A percentile compares a stretch with the other conserved stretches of the same genome.
Evolutionary conservation across 2,113 vertebrate species (phyloP).

Genomic region (Pyrgilauda ruficollis): DNA sequence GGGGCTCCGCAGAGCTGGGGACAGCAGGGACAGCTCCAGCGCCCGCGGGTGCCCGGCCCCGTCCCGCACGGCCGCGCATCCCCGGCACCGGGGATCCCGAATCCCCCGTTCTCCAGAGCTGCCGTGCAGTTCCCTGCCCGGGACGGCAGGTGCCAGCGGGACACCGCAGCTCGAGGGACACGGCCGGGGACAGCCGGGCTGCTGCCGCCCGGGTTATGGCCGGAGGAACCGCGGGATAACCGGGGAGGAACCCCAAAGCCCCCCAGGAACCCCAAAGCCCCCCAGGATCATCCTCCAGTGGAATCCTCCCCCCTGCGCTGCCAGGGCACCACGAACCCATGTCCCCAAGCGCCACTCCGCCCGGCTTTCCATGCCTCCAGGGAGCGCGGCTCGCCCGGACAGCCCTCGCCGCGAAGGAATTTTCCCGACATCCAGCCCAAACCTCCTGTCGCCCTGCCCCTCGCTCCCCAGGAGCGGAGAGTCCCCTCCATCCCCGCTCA

Average conservation of each 20-base stretch:
- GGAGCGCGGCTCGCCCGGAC: not conserved
- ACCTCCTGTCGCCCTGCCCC: too few relatives aligned
- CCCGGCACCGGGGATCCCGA: too few relatives aligned
- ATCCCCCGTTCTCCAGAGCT: fast-evolving
- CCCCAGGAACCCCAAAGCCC: not conserved
- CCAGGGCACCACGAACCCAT: fast-evolving
- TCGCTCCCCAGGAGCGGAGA: too few relatives aligned
- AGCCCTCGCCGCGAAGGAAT: not conserved
- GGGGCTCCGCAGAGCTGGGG: too few relatives aligned
- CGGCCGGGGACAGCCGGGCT: not conserved
- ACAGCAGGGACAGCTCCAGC: too few relatives aligned
- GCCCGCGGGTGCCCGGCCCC: too few relatives aligned
- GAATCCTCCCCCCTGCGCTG: fast-evolving
- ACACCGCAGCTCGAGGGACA: not conserved
- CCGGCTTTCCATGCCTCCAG: fast-evolving
- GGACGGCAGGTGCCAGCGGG: conserved; percentile 1
- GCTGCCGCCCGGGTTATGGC: too few relatives aligned
- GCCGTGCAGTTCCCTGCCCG: not conserved
- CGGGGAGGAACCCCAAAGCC: too few relatives aligned
- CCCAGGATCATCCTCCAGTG: fast-evolving
- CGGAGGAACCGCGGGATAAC: too few relatives aligned
- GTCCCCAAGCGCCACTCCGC: not conserved
- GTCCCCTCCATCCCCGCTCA: too few relatives aligned
- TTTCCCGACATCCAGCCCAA: not conserved
- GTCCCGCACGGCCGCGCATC: too few relatives aligned